phyloP scores from a whole-genome alignment of 1,140 invertebrate species.

The Drosophila gunungcola region DNA sequence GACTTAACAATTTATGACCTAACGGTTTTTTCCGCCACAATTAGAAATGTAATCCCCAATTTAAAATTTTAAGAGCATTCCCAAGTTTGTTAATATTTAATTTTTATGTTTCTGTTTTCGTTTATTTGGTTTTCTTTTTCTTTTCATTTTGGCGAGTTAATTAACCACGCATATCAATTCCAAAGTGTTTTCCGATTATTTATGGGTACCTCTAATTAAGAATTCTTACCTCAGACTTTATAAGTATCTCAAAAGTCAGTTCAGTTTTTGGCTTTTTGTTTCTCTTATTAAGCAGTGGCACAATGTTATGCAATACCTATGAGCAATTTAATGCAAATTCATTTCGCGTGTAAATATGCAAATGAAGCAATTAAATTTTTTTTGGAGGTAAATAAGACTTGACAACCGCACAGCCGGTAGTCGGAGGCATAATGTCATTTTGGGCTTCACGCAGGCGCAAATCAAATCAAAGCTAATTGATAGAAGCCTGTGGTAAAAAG shows the following conservation, averaged over 20 bases:
- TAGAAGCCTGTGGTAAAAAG: constrained; percentile 3
- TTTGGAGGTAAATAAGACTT: constrained; percentile 32
- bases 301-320: constrained; percentile 54
- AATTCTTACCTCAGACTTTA: constrained; percentile 19
- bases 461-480: constrained; percentile 52
- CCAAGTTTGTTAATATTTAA: constrained; percentile 32
- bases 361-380: constrained; percentile 49
- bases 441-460: constrained; percentile 39
- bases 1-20: constrained; percentile 7
- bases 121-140: constrained; percentile 14
- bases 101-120: constrained; percentile 2
- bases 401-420: constrained; percentile 25
- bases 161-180: constrained; percentile 26
- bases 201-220: constrained; percentile 47
- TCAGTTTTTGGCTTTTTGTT: constrained; percentile 15
- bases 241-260: constrained; percentile 34
- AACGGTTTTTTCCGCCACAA: not conserved
- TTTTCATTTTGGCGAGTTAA: constrained; percentile 19
- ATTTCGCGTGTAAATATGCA: constrained; percentile 56
- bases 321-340: constrained; percentile 45
- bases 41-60: not conserved
- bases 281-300: not conserved
- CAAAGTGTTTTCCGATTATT: constrained; percentile 50
- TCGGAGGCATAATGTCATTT: constrained; percentile 39
- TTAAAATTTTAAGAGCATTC: constrained; percentile 22